phyloP scores from a whole-genome alignment of 23 tunicate genomes.

The Phallusia fumigata region DNA sequence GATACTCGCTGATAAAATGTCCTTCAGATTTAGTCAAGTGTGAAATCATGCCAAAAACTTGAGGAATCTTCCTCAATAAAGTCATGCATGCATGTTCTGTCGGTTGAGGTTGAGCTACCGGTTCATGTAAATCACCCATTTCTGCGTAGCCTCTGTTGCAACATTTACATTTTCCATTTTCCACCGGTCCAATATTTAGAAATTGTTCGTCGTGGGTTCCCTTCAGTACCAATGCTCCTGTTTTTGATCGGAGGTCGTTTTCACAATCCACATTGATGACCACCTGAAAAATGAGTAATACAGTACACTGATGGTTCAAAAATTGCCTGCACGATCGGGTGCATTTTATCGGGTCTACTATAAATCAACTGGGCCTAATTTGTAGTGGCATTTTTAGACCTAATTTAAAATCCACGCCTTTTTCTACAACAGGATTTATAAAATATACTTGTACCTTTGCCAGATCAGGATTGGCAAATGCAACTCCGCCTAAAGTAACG shows the following conservation, averaged over 20 bases:
- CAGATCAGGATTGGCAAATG: background rate
- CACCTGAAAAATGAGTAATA: background rate
- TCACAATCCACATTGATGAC: background rate
- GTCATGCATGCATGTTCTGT: too few species aligned
- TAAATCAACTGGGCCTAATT: too few species aligned
- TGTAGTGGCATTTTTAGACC: too few species aligned
- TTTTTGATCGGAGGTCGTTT: background rate
- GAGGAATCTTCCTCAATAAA: too few species aligned
- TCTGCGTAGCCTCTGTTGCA: background rate
- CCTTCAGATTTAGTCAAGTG: too few species aligned
- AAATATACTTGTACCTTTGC: background rate
- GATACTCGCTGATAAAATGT: background rate
- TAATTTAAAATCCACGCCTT: too few species aligned
- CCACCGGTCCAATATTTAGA: background rate
- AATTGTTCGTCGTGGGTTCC: background rate
- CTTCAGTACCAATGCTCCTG: background rate
- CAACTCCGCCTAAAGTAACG: background rate
- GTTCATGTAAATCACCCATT: background rate
- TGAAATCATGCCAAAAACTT: too few species aligned
- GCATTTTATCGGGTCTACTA: too few species aligned
- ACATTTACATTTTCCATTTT: background rate
- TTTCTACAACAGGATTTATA: too few species aligned
- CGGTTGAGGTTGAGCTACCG: too few species aligned
- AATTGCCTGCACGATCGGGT: too few species aligned
- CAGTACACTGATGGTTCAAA: too few species aligned